These are phyloP conservation scores for Keiferia lycopersicella DNA, from an alignment of 2,888 invertebrate species.

Conservation along the genomic window DNA sequence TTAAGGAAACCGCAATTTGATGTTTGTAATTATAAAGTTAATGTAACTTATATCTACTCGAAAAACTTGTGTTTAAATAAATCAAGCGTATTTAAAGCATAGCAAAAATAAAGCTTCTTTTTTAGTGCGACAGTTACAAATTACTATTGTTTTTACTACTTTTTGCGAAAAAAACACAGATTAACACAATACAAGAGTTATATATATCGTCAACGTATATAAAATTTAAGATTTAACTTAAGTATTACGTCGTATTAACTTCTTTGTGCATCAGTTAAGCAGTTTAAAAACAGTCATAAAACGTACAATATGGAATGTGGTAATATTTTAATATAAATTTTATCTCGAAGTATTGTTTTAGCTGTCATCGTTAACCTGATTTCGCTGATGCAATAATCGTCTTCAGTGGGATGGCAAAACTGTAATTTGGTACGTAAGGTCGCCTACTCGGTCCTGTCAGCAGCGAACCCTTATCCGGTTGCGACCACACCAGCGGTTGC, in stretches of 20 bases:
- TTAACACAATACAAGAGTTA: background rate
- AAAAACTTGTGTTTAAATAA: constrained; percentile 31
- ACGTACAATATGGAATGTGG: too few species aligned
- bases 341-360: background rate
- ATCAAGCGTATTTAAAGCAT: background rate
- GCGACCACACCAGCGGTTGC: constrained; percentile 37
- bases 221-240: background rate
- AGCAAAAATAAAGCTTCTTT: constrained; percentile 4
- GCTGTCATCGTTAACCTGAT: background rate
- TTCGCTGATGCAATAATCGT: background rate
- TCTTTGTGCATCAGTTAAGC: background rate
- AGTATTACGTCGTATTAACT: background rate
- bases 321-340: background rate
- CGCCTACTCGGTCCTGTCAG: background rate
- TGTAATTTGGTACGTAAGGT: constrained; percentile 3
- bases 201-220: too few species aligned
- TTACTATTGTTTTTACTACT: background rate
- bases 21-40: background rate
- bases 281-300: too few species aligned
- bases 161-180: background rate
- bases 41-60: constrained; percentile 23
- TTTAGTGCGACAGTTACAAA: background rate
- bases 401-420: background rate
- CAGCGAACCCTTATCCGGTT: constrained; percentile 30
- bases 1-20: constrained; percentile 4